Evolutionary conservation across 2,888 invertebrate genomes (phyloP), one percentile per base, ranked within the genome.

Genomic region (Drosophila suboccidentalis): DNA sequence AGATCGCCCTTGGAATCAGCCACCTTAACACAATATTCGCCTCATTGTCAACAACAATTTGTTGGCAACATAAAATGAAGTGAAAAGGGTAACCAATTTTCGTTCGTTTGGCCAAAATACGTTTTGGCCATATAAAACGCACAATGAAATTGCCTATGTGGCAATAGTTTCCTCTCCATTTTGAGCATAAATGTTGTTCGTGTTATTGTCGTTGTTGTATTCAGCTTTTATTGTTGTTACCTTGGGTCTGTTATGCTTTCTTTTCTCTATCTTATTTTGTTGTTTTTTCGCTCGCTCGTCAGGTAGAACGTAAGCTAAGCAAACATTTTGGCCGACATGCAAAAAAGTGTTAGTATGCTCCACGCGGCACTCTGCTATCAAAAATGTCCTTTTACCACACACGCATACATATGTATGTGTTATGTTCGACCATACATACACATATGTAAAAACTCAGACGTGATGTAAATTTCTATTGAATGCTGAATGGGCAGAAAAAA

Each of bases 391-490:
- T 83, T 83, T 75, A 64, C 81, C 71, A 61, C 54, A 60, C 51
- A 60, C 55, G 49, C 61, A 61, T 26, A 41, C 39, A 53, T 29
- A 47, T 47, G 26, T 29, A 47, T 47, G 26, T 36, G 39, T 64
- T 54, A 41, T 61, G 57, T 51, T 38, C 49, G 53, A 29, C 19
- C 73, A 49, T 68, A 54, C n/a, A n/a, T n/a, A n/a, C n/a, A n/a
- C n/a, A n/a, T 63, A 71, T 82, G 87, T 82, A 87, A 85, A 85
- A 82, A 75, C 67, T 82, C 86, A 83, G 86, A 89, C 85, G 90
- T 89, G 85, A 85, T 89, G 90, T 89, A 85, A 85, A 89, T 85
- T 85, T 85, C 90, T 89, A 85, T 85, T 88, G 88, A 85, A 88
- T 88, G 85, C 85, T 89, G 85, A 85, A 86, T 88, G 88, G 80